Evolutionary conservation across 2,797 vertebrate genomes (phyloP).

Genomic region (Cryptoblepharus egeriae): DNA sequence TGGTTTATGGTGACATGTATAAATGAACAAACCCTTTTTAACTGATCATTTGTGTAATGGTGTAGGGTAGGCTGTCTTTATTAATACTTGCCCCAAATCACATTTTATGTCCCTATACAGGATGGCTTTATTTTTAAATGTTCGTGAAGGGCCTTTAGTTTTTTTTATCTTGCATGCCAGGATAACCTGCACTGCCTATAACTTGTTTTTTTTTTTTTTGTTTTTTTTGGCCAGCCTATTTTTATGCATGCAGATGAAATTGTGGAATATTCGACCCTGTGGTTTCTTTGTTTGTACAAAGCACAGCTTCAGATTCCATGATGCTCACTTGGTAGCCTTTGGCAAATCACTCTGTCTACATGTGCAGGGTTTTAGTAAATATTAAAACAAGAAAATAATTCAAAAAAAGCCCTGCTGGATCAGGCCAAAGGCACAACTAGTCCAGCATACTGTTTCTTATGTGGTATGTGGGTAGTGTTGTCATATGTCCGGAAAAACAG

Average conservation of each 20-base stretch:
- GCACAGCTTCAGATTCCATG: neutral
- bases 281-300: too few species aligned
- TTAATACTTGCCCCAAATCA: neutral
- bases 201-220: constrained; percentile 37
- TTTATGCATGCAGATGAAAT: constrained; percentile 24
- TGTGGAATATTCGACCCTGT: constrained; percentile 1
- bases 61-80: neutral
- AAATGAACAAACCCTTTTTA: neutral
- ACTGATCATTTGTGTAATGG: neutral
- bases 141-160: neutral
- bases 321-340: neutral
- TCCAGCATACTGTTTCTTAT: too few species aligned
- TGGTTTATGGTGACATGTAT: neutral
- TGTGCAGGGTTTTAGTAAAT: neutral
- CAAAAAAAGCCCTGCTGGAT: too few species aligned
- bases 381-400: neutral
- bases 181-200: neutral
- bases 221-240: too few species aligned
- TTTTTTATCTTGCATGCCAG: neutral
- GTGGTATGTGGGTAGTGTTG: too few species aligned
- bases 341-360: neutral
- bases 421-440: too few species aligned
- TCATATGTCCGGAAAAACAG: too few species aligned
- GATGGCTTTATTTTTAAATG: neutral
- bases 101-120: neutral